Evolutionary conservation across 2,113 vertebrate genomes (phyloP).

Genomic region (Spizaetus ornatus): DNA sequence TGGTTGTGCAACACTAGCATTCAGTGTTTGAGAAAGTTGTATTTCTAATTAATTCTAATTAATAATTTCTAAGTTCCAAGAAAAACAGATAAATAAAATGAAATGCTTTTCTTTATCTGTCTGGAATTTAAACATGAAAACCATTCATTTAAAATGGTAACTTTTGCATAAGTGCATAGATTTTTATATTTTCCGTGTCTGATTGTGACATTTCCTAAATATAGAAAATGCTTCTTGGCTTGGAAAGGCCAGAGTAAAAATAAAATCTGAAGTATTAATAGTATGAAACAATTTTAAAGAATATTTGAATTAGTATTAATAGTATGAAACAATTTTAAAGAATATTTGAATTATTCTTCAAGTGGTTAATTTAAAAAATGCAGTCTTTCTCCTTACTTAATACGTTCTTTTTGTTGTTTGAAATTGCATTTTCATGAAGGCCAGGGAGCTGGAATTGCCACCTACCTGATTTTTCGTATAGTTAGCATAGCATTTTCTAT

Average conservation of each 20-base stretch:
- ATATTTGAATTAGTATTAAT: not conserved
- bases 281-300: not conserved
- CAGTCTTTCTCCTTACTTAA: not conserved
- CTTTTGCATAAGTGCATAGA: not conserved
- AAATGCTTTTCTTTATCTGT: not conserved
- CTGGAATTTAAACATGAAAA: not conserved
- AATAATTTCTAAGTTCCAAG: not conserved
- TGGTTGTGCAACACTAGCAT: not conserved
- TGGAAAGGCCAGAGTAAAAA: not conserved
- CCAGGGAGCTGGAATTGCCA: not conserved
- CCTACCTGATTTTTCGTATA: not conserved
- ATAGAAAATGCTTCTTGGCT: not conserved
- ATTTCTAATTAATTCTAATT: not conserved
- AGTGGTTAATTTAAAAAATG: not conserved
- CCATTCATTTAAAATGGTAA: not conserved
- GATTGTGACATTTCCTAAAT: not conserved
- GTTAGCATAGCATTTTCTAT: not conserved
- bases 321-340: not conserved
- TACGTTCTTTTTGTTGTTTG: not conserved
- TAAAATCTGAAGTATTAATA: not conserved
- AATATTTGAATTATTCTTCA: not conserved
- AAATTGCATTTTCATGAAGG: not conserved
- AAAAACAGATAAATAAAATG: not conserved
- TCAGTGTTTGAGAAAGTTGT: not conserved
- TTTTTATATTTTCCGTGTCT: not conserved